phyloP scores from a whole-genome alignment of 2,888 invertebrate genomes.

The Ectobius pallidus region DNA sequence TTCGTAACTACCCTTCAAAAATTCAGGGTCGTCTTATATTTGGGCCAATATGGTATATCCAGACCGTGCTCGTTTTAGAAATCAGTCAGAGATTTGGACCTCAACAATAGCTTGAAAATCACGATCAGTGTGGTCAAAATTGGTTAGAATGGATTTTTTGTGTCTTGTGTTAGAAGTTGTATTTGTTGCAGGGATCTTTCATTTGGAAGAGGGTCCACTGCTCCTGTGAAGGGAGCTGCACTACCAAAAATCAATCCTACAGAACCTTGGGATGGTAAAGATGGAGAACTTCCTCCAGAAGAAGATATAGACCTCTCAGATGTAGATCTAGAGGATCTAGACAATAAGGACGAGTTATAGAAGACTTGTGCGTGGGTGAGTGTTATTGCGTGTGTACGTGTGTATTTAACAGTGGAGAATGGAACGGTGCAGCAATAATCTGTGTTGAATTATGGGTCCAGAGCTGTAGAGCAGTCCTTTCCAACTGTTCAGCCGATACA shows the following conservation, averaged over 20 bases:
- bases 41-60: too few relatives aligned
- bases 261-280: constrained; percentile 94
- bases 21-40: too few relatives aligned
- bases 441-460: too few relatives aligned
- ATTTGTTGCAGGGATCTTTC: constrained; percentile 79
- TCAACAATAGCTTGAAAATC: too few relatives aligned
- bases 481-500: too few relatives aligned
- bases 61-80: too few relatives aligned
- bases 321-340: constrained; percentile 69
- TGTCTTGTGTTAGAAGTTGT: too few relatives aligned
- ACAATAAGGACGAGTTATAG: constrained; percentile 41
- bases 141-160: too few relatives aligned
- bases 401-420: not conserved
- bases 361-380: not conserved
- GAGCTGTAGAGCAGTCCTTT: too few relatives aligned
- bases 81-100: too few relatives aligned
- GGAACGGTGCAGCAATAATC: not conserved
- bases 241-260: constrained; percentile 73
- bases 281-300: constrained; percentile 82
- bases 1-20: too few relatives aligned
- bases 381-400: not conserved
- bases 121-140: too few relatives aligned
- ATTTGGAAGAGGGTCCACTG: constrained; percentile 91
- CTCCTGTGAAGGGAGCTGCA: constrained; percentile 81
- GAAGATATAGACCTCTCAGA: constrained; percentile 94